Evolutionary conservation across 1,140 invertebrate genomes (phyloP).

Genomic region (Temnothorax longispinosus): DNA sequence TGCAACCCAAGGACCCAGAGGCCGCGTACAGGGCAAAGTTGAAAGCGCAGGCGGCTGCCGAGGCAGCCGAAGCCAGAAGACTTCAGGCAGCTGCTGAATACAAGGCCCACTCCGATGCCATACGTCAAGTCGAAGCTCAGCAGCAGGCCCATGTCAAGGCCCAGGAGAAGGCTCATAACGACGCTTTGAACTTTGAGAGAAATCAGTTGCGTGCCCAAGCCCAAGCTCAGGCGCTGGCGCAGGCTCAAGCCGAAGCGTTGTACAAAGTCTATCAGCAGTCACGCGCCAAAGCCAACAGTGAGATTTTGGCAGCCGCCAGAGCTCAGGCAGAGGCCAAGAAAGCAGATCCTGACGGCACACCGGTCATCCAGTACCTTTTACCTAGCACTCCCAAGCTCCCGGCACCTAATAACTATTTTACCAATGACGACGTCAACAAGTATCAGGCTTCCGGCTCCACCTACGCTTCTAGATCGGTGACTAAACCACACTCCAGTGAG

Average conservation of each 20-base stretch:
- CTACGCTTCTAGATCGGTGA: slow-evolving; percentile 78
- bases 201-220: slow-evolving; percentile 82
- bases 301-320: slow-evolving; percentile 79
- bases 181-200: slow-evolving; percentile 82
- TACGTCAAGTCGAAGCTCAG: slow-evolving; percentile 81
- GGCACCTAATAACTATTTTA: slow-evolving; percentile 78
- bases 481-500: slow-evolving; percentile 69
- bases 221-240: slow-evolving; percentile 82
- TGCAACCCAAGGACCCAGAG: slow-evolving; percentile 79
- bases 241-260: slow-evolving; percentile 82
- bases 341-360: slow-evolving; percentile 77
- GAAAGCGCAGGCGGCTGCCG: slow-evolving; percentile 79
- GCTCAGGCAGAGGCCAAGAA: slow-evolving; percentile 79
- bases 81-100: slow-evolving; percentile 81
- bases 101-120: slow-evolving; percentile 84
- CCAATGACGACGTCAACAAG: slow-evolving; percentile 77
- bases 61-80: slow-evolving; percentile 80
- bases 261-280: slow-evolving; percentile 80
- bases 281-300: slow-evolving; percentile 80
- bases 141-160: slow-evolving; percentile 81
- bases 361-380: slow-evolving; percentile 82
- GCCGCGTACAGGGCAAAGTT: slow-evolving; percentile 79
- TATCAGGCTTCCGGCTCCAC: slow-evolving; percentile 81
- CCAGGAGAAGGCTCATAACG: slow-evolving; percentile 82
- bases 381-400: slow-evolving; percentile 79